Conservation (phyloP, 2,113 vertebrate genomes). For the Gopherus flavomarginatus region DNA sequence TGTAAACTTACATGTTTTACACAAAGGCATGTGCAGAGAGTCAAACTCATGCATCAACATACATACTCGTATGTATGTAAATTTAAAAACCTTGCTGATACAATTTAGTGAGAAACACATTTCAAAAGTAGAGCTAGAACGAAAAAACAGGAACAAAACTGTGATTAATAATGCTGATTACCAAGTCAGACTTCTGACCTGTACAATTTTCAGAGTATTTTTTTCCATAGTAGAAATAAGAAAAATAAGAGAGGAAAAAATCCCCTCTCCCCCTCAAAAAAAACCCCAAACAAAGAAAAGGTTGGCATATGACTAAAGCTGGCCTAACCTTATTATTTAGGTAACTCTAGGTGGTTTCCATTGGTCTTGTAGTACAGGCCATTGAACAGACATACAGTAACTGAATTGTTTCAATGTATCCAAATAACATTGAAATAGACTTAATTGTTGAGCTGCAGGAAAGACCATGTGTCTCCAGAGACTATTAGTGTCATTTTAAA, state of each 20-base stretch:
- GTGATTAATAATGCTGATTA: constrained; percentile 77
- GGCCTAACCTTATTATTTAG: constrained; percentile 73
- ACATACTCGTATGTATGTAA: neutral
- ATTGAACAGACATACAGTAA: constrained; percentile 81
- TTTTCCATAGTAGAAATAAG: constrained; percentile 54
- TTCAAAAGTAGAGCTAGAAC: constrained; percentile 51
- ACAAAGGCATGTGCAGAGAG: constrained; percentile 2
- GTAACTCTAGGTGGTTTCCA: constrained; percentile 68
- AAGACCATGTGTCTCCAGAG: constrained; percentile 81
- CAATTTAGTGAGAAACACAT: constrained; percentile 56
- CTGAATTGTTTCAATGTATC: constrained; percentile 86
- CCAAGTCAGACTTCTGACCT: constrained; percentile 57
- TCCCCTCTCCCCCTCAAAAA: neutral
- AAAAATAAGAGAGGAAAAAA: constrained; percentile 63
- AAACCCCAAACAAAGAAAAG: neutral
- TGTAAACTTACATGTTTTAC: neutral
- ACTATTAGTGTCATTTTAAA: constrained; percentile 89
- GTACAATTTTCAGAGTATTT: constrained; percentile 39
- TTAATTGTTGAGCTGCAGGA: constrained; percentile 85
- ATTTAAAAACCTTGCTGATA: constrained; percentile 37
- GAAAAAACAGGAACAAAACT: constrained; percentile 45
- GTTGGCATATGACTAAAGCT: constrained; percentile 67
- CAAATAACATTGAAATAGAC: constrained; percentile 86
- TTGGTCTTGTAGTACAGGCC: constrained; percentile 69
- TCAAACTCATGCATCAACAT: neutral